Conservation (phyloP, 2,888 invertebrate species). For the Phorcus lineatus region DNA sequence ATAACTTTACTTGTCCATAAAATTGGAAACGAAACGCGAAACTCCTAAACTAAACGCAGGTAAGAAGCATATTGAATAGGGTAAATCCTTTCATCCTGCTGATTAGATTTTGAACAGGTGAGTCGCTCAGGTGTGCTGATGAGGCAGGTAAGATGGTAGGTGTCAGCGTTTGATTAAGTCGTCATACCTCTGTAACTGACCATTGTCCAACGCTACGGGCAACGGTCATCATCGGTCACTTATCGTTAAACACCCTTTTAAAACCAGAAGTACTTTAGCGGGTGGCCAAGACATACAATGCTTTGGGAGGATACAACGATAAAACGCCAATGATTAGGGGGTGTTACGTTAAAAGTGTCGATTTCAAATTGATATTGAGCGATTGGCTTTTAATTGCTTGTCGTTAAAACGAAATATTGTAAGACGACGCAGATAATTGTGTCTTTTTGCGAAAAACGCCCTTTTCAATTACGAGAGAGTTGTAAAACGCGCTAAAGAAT, state of each 20-base stretch:
- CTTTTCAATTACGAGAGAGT: neutral
- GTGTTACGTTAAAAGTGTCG: slow-evolving; percentile 6
- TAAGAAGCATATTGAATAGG: slow-evolving; percentile 2
- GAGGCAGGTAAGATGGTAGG: slow-evolving; percentile 2
- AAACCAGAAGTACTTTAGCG: neutral
- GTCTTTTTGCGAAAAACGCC: neutral
- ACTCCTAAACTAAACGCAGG: neutral
- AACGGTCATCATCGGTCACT: slow-evolving; percentile 19
- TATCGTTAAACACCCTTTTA: slow-evolving; percentile 13
- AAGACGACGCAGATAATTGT: neutral
- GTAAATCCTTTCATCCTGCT: neutral
- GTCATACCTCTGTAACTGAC: slow-evolving; percentile 4
- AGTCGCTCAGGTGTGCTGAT: neutral
- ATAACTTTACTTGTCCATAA: neutral
- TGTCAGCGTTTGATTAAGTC: slow-evolving; percentile 19
- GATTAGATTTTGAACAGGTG: neutral
- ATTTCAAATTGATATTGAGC: slow-evolving; percentile 18
- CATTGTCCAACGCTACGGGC: neutral
- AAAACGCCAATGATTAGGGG: slow-evolving; percentile 3
- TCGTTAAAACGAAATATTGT: slow-evolving; percentile 21
- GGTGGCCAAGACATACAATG: neutral
- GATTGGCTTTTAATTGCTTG: slow-evolving; percentile 11
- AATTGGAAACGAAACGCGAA: slow-evolving; percentile 14
- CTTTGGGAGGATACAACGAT: neutral
- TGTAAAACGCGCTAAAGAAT: slow-evolving; percentile 12